Percentiles rank a stretch among this genome's conserved stretches.
phyloP scores from a whole-genome alignment of 2,797 vertebrate species.

The Euphonia xanthogaster region DNA sequence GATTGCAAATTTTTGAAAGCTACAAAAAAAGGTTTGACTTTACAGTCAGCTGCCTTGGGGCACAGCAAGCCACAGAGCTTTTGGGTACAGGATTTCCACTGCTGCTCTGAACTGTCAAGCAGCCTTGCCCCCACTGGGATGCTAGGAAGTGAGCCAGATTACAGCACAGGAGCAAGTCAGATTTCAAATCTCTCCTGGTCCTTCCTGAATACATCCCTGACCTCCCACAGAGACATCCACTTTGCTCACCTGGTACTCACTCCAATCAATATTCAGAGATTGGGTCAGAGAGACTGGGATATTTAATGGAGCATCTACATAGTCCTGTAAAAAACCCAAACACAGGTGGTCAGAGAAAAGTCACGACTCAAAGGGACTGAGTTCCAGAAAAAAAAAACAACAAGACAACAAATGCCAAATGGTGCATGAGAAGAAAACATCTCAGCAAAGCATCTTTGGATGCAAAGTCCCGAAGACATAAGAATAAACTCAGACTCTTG shows the following conservation, averaged over 20 bases:
- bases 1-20: background rate
- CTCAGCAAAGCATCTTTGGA: background rate
- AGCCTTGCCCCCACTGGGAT: background rate
- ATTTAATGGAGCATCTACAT: constrained; percentile 93
- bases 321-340: constrained; percentile 81
- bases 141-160: background rate
- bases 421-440: background rate
- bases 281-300: constrained; percentile 89
- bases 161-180: background rate
- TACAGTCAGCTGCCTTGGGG: background rate
- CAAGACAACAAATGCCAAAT: background rate
- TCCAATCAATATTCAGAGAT: constrained; percentile 94
- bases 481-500: background rate
- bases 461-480: background rate
- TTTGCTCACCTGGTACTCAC: constrained; percentile 90
- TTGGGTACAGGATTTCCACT: background rate
- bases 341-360: background rate
- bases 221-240: background rate
- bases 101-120: background rate
- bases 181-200: background rate
- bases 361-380: background rate
- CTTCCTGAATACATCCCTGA: background rate
- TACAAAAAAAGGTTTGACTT: background rate
- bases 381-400: background rate
- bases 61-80: background rate